Evolutionary conservation across 2,888 invertebrate species (phyloP).

Genomic region (Plagodis dolabraria): DNA sequence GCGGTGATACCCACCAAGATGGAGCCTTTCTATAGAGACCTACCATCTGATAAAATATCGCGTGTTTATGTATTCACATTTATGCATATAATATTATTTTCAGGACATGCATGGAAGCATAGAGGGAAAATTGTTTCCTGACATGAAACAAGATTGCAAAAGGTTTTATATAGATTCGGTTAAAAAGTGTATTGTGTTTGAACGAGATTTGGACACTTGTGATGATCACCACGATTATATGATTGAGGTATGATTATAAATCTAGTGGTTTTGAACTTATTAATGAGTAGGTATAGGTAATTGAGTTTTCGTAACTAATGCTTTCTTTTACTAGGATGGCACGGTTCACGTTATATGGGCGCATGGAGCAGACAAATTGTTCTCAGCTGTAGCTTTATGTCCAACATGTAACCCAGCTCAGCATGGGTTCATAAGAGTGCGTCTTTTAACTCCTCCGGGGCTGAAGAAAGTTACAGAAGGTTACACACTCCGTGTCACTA

Average conservation of each 20-base stretch:
- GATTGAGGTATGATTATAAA: constrained; percentile 85
- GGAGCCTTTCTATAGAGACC: too few species aligned
- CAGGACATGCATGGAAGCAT: constrained; percentile 90
- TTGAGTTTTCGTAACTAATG: too few species aligned
- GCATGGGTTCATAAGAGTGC: constrained; percentile 91
- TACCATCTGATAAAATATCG: too few species aligned
- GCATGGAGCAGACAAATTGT: constrained; percentile 90
- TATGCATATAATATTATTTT: constrained; percentile 28
- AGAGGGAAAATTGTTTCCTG: constrained; percentile 87
- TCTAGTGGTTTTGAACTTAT: too few species aligned
- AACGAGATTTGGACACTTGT: constrained; percentile 93
- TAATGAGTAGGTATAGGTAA: too few species aligned
- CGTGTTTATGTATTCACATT: not conserved
- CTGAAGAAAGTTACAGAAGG: constrained; percentile 69
- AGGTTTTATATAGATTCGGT: constrained; percentile 84
- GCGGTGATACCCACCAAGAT: too few species aligned
- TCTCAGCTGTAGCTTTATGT: constrained; percentile 87
- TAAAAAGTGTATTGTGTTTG: constrained; percentile 89
- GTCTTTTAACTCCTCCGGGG: constrained; percentile 82
- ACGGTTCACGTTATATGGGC: constrained; percentile 96
- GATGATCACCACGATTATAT: constrained; percentile 94
- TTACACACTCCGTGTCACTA: constrained; percentile 85
- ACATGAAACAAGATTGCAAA: constrained; percentile 90
- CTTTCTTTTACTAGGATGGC: constrained; percentile 87
- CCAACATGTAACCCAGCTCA: constrained; percentile 81